These are phyloP conservation scores for Hydropotes inermis DNA, from an alignment of 2,113 vertebrate genomes.

Conservation along the genomic window DNA sequence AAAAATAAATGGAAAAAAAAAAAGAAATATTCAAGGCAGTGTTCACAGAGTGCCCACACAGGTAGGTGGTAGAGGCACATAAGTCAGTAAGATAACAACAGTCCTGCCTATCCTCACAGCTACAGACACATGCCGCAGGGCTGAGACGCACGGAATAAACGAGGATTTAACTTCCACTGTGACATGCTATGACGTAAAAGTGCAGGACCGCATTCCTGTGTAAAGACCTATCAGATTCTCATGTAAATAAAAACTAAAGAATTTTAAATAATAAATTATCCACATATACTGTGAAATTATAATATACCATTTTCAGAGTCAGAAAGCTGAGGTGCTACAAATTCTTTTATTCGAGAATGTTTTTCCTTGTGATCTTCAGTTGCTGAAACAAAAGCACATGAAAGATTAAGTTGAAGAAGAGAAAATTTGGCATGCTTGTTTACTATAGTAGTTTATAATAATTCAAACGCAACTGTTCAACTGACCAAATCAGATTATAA, in stretches of 20 bases:
- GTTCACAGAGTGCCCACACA: not conserved
- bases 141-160: not conserved
- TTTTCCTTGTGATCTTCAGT: slow-evolving; percentile 58
- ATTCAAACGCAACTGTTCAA: not conserved
- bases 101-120: not conserved
- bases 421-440: slow-evolving; percentile 4
- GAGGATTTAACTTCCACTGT: not conserved
- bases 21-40: not conserved
- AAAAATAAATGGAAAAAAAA: too few relatives aligned
- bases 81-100: not conserved
- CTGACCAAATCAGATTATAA: not conserved
- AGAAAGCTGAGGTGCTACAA: slow-evolving; percentile 56
- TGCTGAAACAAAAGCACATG: slow-evolving; percentile 51
- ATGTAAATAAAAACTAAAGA: slow-evolving; percentile 14
- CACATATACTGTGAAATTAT: not conserved
- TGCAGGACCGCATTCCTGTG: not conserved
- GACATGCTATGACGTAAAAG: not conserved
- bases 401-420: slow-evolving; percentile 45
- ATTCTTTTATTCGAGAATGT: slow-evolving; percentile 54
- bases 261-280: slow-evolving; percentile 5
- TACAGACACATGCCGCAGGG: not conserved
- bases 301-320: slow-evolving; percentile 69
- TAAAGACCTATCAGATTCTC: not conserved
- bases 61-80: not conserved
- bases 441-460: not conserved